These are phyloP conservation scores for Allolobophora icterica DNA, from an alignment of 2,888 invertebrate genomes.

Conservation along the genomic window DNA sequence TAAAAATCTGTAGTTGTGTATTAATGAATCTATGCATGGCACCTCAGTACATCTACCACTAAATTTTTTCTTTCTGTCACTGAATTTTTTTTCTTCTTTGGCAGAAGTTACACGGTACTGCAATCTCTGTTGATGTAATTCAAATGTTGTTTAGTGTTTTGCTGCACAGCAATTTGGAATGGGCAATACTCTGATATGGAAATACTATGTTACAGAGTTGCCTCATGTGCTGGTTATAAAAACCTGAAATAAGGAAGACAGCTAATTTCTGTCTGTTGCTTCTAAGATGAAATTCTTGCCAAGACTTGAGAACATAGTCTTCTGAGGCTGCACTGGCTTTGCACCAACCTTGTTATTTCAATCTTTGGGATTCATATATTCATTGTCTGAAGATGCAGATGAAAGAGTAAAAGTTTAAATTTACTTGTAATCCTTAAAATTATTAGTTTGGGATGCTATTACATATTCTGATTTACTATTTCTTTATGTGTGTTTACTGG, in stretches of 20 bases:
- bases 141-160: background rate
- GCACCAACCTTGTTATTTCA: background rate
- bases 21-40: background rate
- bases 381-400: background rate
- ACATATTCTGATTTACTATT: background rate
- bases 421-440: background rate
- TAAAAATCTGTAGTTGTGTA: background rate
- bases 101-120: background rate
- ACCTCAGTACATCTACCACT: background rate
- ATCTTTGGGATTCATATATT: background rate
- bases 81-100: constrained; percentile 9
- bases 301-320: background rate
- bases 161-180: background rate
- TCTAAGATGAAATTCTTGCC: background rate
- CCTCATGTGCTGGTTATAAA: background rate
- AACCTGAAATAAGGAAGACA: background rate
- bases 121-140: background rate
- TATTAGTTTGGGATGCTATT: background rate
- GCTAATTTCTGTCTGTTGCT: background rate
- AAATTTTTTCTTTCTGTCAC: background rate
- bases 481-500: background rate
- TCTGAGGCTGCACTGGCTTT: background rate
- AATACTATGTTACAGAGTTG: background rate
- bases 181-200: background rate
- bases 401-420: background rate